Conservation (phyloP, 2,888 invertebrate genomes). For the Tigriopus californicus region DNA sequence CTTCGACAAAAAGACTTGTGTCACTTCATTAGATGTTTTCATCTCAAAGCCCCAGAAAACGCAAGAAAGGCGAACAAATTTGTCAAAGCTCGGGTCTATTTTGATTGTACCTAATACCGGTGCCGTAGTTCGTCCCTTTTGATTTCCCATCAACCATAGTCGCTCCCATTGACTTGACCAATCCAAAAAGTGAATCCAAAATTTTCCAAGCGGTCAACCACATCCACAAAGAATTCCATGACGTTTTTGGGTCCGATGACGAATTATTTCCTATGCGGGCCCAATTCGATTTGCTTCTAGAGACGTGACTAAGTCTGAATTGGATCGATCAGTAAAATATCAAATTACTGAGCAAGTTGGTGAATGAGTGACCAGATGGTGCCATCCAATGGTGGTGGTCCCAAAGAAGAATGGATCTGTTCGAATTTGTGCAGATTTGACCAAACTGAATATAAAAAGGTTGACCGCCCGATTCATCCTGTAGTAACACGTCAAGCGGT, state of each 20-base stretch:
- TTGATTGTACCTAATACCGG: too few relatives aligned
- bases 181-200: too few relatives aligned
- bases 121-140: too few relatives aligned
- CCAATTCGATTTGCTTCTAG: conserved; percentile 15
- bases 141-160: too few relatives aligned
- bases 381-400: conserved; percentile 10
- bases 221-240: too few relatives aligned
- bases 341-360: conserved; percentile 14
- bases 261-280: neutral
- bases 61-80: too few relatives aligned
- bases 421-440: conserved; percentile 11
- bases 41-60: too few relatives aligned
- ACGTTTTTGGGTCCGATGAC: too few relatives aligned
- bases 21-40: neutral
- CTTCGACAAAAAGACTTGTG: too few relatives aligned
- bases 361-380: conserved; percentile 10
- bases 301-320: neutral
- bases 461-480: conserved; percentile 9
- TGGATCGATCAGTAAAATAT: neutral
- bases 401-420: neutral
- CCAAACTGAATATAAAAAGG: conserved; percentile 11
- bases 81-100: too few relatives aligned
- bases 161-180: too few relatives aligned
- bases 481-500: conserved; percentile 4
- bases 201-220: too few relatives aligned